phyloP scores from a whole-genome alignment of 2,888 invertebrate genomes.

The Germaria angustata region DNA sequence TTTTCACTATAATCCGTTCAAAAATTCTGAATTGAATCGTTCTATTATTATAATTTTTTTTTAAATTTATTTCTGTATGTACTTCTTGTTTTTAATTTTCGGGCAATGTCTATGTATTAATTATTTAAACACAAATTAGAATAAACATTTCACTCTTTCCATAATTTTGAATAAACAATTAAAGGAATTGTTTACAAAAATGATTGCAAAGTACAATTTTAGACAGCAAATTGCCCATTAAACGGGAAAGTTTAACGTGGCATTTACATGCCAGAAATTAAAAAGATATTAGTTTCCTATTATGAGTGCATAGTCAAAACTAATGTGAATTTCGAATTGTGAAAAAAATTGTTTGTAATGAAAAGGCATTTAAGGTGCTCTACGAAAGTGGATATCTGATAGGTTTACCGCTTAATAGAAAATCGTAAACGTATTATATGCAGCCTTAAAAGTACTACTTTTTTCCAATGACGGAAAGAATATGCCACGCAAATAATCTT shows the following conservation, averaged over 20 bases:
- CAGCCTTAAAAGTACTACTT: no score
- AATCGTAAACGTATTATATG: no score
- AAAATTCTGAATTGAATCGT: no score
- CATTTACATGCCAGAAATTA: not conserved
- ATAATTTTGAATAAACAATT: conserved; percentile 7
- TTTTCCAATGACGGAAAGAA: no score
- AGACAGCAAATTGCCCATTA: conserved; percentile 5
- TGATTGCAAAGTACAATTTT: not conserved
- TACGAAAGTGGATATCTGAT: no score
- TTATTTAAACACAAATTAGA: no score
- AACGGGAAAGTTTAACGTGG: not conserved
- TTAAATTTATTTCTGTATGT: not conserved
- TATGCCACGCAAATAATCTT: no score
- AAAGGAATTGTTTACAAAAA: conserved; percentile 31
- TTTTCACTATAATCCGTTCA: no score
- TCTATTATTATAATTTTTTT: no score
- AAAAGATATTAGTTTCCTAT: not conserved
- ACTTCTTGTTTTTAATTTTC: not conserved
- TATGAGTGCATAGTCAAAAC: not conserved
- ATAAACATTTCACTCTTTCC: conserved; percentile 47
- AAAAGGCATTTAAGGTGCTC: no score
- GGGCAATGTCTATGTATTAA: not conserved
- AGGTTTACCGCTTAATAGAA: no score
- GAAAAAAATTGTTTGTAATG: not conserved
- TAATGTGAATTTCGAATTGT: not conserved